Percentiles rank a stretch among this genome's conserved stretches.
These are phyloP conservation scores for Phalacrocorax carbo DNA, from an alignment of 2,113 vertebrate species.

Conservation along the genomic window DNA sequence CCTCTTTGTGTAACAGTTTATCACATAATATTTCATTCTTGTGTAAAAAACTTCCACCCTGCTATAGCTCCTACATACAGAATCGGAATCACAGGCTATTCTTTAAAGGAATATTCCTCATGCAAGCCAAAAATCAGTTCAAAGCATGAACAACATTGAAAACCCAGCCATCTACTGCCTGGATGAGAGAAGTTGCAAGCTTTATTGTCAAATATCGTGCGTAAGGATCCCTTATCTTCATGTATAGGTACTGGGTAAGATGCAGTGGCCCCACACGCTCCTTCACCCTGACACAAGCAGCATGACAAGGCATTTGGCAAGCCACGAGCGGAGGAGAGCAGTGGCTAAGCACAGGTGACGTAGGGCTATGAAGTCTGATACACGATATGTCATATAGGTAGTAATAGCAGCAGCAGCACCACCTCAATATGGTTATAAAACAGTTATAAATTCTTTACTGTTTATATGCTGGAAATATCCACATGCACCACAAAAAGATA, in stretches of 20 bases:
- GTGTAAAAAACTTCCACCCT: background rate
- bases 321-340: background rate
- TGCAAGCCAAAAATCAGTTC: background rate
- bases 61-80: background rate
- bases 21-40: background rate
- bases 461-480: background rate
- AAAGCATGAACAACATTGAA: background rate
- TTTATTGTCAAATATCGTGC: background rate
- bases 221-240: background rate
- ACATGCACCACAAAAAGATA: background rate
- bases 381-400: accelerated
- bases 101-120: background rate
- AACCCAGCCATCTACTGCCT: background rate
- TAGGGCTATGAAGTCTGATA: background rate
- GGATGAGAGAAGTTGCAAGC: background rate
- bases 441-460: background rate
- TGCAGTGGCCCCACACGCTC: accelerated
- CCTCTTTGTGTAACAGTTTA: background rate
- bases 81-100: background rate
- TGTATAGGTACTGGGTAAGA: background rate
- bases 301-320: background rate
- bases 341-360: background rate
- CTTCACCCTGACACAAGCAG: accelerated
- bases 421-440: background rate
- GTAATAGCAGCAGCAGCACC: background rate